phyloP scores from a whole-genome alignment of 2,888 invertebrate genomes.

The Watsonalla binaria region DNA sequence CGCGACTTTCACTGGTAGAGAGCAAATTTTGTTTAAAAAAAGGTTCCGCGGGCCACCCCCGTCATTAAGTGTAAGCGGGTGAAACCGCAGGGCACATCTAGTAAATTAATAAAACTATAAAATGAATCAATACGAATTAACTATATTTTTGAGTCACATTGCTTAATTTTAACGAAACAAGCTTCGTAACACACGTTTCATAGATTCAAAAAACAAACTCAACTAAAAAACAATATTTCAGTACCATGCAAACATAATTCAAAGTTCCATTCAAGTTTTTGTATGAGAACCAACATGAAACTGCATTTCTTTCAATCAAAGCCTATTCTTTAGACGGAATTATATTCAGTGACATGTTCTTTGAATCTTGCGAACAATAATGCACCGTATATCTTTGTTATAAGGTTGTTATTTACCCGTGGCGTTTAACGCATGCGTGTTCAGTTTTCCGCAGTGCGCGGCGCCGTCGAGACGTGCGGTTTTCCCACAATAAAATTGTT shows the following conservation, averaged over 20 bases:
- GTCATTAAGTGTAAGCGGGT: no score
- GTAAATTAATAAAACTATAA: no score
- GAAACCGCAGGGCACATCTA: no score
- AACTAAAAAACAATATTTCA: background rate
- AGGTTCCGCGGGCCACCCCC: no score
- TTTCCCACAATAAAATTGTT: conserved; percentile 55
- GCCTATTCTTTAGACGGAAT: conserved; percentile 32
- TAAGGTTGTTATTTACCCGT: conserved; percentile 36
- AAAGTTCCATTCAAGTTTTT: conserved; percentile 1
- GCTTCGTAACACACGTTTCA: no score
- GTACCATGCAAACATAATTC: background rate
- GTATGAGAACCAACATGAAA: conserved; percentile 18
- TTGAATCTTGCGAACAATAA: conserved; percentile 12
- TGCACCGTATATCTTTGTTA: conserved; percentile 21
- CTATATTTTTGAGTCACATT: no score
- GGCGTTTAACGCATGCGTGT: conserved; percentile 63
- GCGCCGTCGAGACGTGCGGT: conserved; percentile 69
- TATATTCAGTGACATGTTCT: conserved; percentile 36
- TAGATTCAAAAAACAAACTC: background rate
- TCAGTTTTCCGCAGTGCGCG: conserved; percentile 73
- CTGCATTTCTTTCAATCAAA: conserved; percentile 45
- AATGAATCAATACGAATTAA: no score
- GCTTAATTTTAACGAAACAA: no score
- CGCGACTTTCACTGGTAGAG: no score
- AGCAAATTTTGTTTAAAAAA: no score